Evolutionary conservation across 64 coral and sea anemone species (phyloP).

Genomic region (Pocillopora verrucosa): DNA sequence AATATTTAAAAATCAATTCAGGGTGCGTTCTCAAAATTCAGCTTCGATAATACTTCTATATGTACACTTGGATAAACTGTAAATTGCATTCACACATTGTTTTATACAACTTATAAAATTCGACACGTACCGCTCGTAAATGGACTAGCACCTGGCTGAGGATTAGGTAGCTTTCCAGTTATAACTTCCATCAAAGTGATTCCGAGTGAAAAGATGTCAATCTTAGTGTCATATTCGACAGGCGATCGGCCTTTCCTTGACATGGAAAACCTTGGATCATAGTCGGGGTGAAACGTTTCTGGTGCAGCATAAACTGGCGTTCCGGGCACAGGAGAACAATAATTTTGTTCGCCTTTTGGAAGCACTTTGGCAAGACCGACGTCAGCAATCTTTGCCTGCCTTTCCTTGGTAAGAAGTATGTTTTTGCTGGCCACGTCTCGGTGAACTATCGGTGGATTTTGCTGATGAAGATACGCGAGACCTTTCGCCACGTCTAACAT

Average conservation of each 20-base stretch:
- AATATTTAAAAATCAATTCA: too few species aligned
- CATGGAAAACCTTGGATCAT: too few species aligned
- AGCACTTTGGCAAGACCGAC: constrained; percentile 60
- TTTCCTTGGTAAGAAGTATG: constrained; percentile 59
- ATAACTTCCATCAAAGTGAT: constrained; percentile 52
- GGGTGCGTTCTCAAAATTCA: too few species aligned
- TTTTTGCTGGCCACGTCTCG: constrained; percentile 71
- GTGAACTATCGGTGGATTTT: constrained; percentile 43
- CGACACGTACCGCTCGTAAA: background rate
- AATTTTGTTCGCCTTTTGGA: background rate
- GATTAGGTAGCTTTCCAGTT: constrained; percentile 34
- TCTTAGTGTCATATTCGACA: constrained; percentile 45
- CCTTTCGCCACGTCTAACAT: constrained; percentile 55
- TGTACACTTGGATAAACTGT: too few species aligned
- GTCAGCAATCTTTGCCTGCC: constrained; percentile 61
- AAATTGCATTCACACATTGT: too few species aligned
- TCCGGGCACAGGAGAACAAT: constrained; percentile 36
- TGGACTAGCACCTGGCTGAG: background rate
- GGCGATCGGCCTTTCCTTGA: too few species aligned
- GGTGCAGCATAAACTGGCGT: constrained; percentile 53
- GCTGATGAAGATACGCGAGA: constrained; percentile 52
- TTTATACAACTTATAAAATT: background rate
- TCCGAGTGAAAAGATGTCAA: constrained; percentile 76
- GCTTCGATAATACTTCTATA: too few species aligned
- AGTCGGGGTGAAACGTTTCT: constrained; percentile 22